Conservation (phyloP, 2,797 vertebrate genomes). For the Okamejei kenojei region DNA sequence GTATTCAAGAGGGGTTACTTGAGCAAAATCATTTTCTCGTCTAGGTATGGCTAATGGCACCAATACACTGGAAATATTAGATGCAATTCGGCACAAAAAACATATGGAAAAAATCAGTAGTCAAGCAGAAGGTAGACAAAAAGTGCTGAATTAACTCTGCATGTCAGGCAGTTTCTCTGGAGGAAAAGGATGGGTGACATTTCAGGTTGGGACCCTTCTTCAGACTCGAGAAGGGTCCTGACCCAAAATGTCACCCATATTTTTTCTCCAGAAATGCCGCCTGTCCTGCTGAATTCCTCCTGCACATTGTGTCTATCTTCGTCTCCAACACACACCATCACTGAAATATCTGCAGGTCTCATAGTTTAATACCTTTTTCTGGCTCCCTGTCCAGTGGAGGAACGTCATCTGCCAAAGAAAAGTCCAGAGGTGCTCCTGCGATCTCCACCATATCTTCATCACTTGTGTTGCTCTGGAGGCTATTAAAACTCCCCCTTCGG, state of each 20-base stretch:
- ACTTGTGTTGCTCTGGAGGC: constrained; percentile 65
- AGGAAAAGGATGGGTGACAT: too few species aligned
- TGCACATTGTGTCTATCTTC: background rate
- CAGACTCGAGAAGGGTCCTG: too few species aligned
- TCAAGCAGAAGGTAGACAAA: too few species aligned
- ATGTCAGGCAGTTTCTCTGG: too few species aligned
- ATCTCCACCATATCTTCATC: constrained; percentile 92
- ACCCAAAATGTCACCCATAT: too few species aligned
- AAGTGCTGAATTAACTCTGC: too few species aligned
- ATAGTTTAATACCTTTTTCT: constrained; percentile 58
- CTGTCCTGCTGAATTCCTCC: too few species aligned
- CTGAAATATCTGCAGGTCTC: background rate
- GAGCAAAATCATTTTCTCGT: background rate
- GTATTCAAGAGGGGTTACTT: background rate
- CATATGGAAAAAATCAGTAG: too few species aligned
- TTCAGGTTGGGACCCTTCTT: too few species aligned
- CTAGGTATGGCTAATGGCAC: background rate
- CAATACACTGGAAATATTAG: background rate
- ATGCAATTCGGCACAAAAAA: background rate
- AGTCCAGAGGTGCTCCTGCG: constrained; percentile 72
- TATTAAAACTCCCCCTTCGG: constrained; percentile 65
- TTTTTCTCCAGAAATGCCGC: too few species aligned
- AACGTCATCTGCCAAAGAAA: constrained; percentile 71
- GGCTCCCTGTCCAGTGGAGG: constrained; percentile 70
- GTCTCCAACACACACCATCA: background rate